A percentile compares a stretch with the other conserved stretches of the same genome.
Conservation (phyloP, 2,113 vertebrate species). For the Orycteropus afer region DNA sequence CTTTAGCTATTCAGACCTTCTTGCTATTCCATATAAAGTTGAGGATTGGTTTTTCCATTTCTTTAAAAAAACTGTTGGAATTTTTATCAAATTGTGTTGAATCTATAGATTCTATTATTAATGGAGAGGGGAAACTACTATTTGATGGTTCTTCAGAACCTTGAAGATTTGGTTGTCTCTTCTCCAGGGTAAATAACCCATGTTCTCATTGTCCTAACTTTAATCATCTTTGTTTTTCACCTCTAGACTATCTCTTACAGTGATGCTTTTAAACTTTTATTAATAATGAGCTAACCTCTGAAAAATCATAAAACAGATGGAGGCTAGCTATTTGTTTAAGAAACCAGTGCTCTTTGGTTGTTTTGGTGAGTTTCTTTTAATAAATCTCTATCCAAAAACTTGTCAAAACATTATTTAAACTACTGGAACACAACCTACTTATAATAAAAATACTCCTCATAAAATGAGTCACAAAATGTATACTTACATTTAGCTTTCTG, state of each 20-base stretch:
- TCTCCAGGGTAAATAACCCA: slow-evolving; percentile 16
- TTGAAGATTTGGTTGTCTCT: slow-evolving; percentile 28
- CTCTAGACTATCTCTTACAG: slow-evolving; percentile 12
- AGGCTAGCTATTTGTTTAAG: neutral
- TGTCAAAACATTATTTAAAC: slow-evolving; percentile 53
- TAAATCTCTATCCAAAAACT: slow-evolving; percentile 41
- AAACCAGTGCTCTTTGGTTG: neutral
- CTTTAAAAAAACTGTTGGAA: too few relatives aligned
- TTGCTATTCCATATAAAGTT: too few relatives aligned
- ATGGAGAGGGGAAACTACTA: neutral
- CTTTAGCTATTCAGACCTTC: too few relatives aligned
- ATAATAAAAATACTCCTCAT: slow-evolving; percentile 27
- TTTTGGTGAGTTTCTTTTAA: slow-evolving; percentile 45
- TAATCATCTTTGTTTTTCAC: neutral
- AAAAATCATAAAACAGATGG: slow-evolving; percentile 20
- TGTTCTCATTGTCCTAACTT: slow-evolving; percentile 25
- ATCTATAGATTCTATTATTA: neutral
- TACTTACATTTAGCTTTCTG: slow-evolving; percentile 91
- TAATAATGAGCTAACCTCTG: slow-evolving; percentile 9
- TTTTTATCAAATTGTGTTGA: too few relatives aligned
- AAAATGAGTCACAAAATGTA: neutral
- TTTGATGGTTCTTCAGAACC: slow-evolving; percentile 27
- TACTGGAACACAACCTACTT: neutral
- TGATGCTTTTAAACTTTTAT: slow-evolving; percentile 15
- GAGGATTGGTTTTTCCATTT: too few relatives aligned